phyloP scores from a whole-genome alignment of 92 coral and sea anemone species.

The Palythoa heliodiscus region DNA sequence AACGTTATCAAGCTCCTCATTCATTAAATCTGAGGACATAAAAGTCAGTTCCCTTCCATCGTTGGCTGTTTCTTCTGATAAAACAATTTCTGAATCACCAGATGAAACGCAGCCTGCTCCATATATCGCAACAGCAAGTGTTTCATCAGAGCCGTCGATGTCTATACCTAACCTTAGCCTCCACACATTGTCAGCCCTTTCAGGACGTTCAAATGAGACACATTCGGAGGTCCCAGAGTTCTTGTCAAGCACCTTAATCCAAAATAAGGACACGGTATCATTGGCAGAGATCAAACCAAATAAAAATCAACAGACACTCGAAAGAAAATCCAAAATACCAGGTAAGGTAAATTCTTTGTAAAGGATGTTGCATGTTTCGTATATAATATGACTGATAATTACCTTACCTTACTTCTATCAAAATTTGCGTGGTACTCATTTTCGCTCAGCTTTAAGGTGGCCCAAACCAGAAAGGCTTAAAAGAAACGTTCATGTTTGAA shows the following conservation, averaged over 20 bases:
- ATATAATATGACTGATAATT: no score
- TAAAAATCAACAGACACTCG: neutral
- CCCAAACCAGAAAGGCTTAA: no score
- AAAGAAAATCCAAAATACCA: constrained; percentile 36
- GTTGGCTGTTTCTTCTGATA: neutral
- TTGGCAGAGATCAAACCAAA: neutral
- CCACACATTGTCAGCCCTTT: neutral
- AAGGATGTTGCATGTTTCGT: no score
- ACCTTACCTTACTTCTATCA: no score
- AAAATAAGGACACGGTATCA: neutral
- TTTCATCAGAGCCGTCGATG: neutral
- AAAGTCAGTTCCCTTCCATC: constrained; percentile 10
- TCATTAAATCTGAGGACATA: neutral
- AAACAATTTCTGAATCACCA: neutral
- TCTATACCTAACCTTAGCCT: neutral
- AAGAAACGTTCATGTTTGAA: no score
- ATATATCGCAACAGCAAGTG: constrained; percentile 9
- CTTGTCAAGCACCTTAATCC: neutral
- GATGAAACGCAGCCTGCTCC: constrained; percentile 14
- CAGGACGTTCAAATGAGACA: neutral
- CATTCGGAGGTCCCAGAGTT: constrained; percentile 7
- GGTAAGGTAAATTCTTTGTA: neutral
- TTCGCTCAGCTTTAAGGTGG: no score
- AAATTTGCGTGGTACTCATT: no score
- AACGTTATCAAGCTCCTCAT: neutral